phyloP scores from a whole-genome alignment of 2,113 vertebrate species.

The Sapajus apella region DNA sequence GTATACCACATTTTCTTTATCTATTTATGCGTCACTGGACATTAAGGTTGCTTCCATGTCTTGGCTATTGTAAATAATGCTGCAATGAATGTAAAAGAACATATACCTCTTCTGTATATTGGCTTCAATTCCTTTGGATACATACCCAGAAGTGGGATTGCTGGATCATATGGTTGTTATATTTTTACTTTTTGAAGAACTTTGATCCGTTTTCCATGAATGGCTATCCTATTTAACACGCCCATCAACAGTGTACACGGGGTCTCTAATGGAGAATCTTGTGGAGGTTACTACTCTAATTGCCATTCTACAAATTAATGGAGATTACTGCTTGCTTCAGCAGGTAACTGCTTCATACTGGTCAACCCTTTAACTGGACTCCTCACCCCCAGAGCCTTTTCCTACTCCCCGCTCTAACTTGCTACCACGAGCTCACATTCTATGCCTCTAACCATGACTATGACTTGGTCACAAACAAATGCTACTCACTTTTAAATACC shows the following conservation, averaged over 20 bases:
- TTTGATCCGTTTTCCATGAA: not conserved
- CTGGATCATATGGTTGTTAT: not conserved
- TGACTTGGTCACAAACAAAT: not conserved
- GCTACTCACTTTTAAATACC: not conserved
- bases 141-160: not conserved
- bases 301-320: not conserved
- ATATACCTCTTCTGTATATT: not conserved
- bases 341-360: not conserved
- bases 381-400: not conserved
- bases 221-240: no score
- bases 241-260: not conserved
- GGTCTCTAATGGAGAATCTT: not conserved
- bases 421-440: not conserved
- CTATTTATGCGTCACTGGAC: not conserved
- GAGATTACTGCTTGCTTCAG: not conserved
- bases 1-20: not conserved
- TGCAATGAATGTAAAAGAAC: not conserved
- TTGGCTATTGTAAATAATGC: not conserved
- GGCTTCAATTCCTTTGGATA: not conserved
- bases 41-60: not conserved
- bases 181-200: not conserved
- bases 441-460: not conserved
- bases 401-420: not conserved
- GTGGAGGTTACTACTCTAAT: not conserved
- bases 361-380: not conserved